phyloP scores from a whole-genome alignment of 2,797 vertebrate genomes.

The Tapera naevia region DNA sequence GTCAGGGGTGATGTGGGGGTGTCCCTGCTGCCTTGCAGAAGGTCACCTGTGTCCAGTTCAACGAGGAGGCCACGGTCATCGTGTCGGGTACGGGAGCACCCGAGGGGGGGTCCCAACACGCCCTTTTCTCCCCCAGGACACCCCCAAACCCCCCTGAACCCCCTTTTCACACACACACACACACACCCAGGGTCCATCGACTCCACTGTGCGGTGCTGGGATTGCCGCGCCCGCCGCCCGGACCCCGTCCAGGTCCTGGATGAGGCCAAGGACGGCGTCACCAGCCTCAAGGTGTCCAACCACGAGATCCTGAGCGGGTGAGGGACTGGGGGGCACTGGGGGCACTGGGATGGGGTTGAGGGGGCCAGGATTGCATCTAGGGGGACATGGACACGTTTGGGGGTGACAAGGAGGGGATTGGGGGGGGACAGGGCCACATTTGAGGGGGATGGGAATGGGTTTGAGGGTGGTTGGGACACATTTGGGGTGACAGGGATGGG shows the following conservation, averaged over 20 bases:
- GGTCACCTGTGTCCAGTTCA: constrained; percentile 93
- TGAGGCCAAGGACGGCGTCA: constrained; percentile 89
- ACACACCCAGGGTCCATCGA: constrained; percentile 87
- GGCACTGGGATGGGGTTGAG: too few relatives aligned
- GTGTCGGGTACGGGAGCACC: constrained; percentile 82
- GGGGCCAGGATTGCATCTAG: too few relatives aligned
- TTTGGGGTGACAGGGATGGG: too few relatives aligned
- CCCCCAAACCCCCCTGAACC: neutral
- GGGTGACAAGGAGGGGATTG: too few relatives aligned
- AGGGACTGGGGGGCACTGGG: too few relatives aligned
- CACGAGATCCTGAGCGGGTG: constrained; percentile 92
- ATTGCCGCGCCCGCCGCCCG: constrained; percentile 85
- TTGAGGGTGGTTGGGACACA: too few relatives aligned
- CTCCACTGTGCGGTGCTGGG: constrained; percentile 91
- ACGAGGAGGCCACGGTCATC: constrained; percentile 90
- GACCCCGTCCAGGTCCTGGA: constrained; percentile 88
- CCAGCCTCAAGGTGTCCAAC: constrained; percentile 87
- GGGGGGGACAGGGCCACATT: too few relatives aligned
- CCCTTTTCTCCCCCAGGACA: too few relatives aligned
- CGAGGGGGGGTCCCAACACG: too few relatives aligned
- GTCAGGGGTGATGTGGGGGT: too few relatives aligned
- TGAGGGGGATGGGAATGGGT: too few relatives aligned
- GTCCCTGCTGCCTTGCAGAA: constrained; percentile 84
- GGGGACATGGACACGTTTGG: too few relatives aligned
- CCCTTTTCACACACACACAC: neutral